Percentiles rank a stretch among this genome's conserved stretches.
Evolutionary conservation across 1,140 invertebrate genomes (phyloP).

Genomic region (Acyrthosiphon pisum): DNA sequence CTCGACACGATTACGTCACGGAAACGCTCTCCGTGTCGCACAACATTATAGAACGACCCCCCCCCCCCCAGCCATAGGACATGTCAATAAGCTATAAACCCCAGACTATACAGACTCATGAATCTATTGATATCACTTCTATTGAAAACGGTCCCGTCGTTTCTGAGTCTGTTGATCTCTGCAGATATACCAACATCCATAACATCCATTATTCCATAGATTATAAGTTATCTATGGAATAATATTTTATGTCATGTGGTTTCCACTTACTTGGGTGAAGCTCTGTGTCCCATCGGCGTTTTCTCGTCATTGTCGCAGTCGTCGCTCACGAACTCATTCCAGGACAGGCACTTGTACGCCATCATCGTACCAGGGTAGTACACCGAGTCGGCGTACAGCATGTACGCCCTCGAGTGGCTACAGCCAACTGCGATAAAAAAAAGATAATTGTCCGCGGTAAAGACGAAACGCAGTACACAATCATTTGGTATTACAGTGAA

Average conservation of each 20-base stretch:
- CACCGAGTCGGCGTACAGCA: slow-evolving; percentile 1
- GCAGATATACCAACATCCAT: too few relatives aligned
- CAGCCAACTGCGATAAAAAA: background rate
- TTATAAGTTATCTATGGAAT: background rate
- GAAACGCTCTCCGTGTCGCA: too few relatives aligned
- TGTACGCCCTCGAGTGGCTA: slow-evolving; percentile 42
- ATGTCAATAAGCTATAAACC: too few relatives aligned
- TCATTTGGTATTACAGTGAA: background rate
- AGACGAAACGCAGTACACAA: background rate
- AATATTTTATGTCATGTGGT: background rate
- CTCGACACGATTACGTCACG: too few relatives aligned
- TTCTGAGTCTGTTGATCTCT: too few relatives aligned
- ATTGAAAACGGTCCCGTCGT: too few relatives aligned
- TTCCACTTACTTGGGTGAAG: background rate
- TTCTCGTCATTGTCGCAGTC: background rate
- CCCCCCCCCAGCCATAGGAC: too few relatives aligned
- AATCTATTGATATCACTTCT: too few relatives aligned
- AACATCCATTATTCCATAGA: background rate
- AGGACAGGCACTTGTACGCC: background rate
- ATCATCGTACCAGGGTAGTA: background rate
- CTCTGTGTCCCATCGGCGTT: background rate
- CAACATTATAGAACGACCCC: too few relatives aligned
- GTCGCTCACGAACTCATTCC: background rate
- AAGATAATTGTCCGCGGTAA: background rate
- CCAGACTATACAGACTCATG: too few relatives aligned